Base-by-base conservation (phyloP, 2,113 vertebrate species). In the Xyliphius kryptos region DNA sequence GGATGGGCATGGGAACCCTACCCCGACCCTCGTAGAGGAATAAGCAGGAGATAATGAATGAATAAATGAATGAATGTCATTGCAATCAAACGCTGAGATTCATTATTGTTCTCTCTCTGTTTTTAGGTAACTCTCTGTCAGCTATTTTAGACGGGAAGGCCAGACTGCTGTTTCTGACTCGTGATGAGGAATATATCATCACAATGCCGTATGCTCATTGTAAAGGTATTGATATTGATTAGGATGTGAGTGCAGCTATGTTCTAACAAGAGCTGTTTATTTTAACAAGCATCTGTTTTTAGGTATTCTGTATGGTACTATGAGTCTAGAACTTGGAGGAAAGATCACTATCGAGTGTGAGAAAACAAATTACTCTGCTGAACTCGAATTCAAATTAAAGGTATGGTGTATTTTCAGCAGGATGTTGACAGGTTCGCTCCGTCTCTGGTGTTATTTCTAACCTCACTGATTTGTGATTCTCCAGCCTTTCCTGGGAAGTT, bases 151-250 rank as follows among this genome's bases (percentile, higher is more conserved):
- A 97, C 5, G 95, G 95, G 43, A 91, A 90, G 79, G 95, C 95
- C 54, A 90, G 87, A 5, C 87, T 97, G 50, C 78, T 80, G 14
- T 91, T 98, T 73, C 79, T 94, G 51, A 86, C 63, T 74, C 87
- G 88, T n/a, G 88, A 83, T 0, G 95, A 98, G 74, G 91, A 94
- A 8, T 98, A 98, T 62, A 68, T 89, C 62, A 94, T 98, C 77
- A 96, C 93, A 19, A 98, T 98, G 95, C 95, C 94, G 14, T 97
- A 96, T 0, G 95, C 94, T 49, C 93, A 98, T 80, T 98, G 94
- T 77, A 95, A 91, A 92, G 94, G 94, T 95, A 81, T 76, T 63
- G 10, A 54, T 43, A 3, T 20, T 14, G n/a, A n/a, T n/a, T n/a
- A n/a, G n/a, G n/a, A n/a, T n/a, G n/a, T n/a, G n/a, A n/a, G n/a